These are phyloP conservation scores for Chrysolina americana DNA, from an alignment of 2,888 invertebrate genomes.

Conservation along the genomic window DNA sequence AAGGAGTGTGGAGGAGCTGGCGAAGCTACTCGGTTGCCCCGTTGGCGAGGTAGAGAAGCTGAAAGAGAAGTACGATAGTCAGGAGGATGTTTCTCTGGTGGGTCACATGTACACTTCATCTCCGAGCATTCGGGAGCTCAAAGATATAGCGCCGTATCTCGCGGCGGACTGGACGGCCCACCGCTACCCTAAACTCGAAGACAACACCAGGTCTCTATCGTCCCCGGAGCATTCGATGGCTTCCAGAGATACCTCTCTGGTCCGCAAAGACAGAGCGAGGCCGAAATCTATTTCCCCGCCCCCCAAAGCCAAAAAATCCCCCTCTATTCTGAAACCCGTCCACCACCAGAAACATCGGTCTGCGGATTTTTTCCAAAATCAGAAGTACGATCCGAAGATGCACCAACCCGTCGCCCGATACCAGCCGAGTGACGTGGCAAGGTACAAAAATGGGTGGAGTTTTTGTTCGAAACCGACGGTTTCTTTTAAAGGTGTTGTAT, in stretches of 20 bases:
- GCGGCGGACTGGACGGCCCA: constrained; percentile 88
- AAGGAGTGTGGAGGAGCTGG: constrained; percentile 64
- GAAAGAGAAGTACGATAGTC: constrained; percentile 80
- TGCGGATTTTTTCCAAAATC: constrained; percentile 73
- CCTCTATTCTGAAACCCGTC: constrained; percentile 67
- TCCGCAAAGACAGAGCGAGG: constrained; percentile 67
- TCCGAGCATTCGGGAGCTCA: constrained; percentile 83
- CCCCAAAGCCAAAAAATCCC: constrained; percentile 66
- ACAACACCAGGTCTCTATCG: constrained; percentile 78
- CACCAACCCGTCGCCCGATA: constrained; percentile 85
- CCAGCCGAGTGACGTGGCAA: constrained; percentile 73
- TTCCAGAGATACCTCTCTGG: constrained; percentile 61
- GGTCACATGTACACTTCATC: constrained; percentile 87
- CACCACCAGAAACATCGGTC: constrained; percentile 52
- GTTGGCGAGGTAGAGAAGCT: constrained; percentile 82
- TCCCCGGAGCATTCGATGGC: constrained; percentile 68
- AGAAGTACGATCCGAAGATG: constrained; percentile 81
- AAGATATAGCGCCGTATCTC: constrained; percentile 84
- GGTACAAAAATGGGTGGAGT: constrained; percentile 70
- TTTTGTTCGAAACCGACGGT: constrained; percentile 78
- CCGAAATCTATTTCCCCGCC: constrained; percentile 71
- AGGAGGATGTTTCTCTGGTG: constrained; percentile 74
- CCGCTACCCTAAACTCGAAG: constrained; percentile 79
- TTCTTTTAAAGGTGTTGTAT: constrained; percentile 80
- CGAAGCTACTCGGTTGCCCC: constrained; percentile 68